A percentile compares a stretch with the other conserved stretches of the same genome.
Evolutionary conservation across 2,113 vertebrate genomes (phyloP).

Genomic region (Scomber scombrus): DNA sequence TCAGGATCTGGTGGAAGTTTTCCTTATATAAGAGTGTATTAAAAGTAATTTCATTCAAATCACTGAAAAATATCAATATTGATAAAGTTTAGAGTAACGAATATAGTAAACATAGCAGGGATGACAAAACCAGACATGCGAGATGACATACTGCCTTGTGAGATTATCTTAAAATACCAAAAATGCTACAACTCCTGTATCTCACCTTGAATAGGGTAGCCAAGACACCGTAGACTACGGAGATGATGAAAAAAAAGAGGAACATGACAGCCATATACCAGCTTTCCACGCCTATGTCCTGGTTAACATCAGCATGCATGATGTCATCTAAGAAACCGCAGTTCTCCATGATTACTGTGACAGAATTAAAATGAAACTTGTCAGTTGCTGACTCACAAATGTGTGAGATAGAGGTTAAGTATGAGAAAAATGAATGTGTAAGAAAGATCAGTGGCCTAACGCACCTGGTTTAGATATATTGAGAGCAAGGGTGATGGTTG

Average conservation of each 20-base stretch:
- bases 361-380: neutral
- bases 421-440: neutral
- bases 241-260: slow-evolving; percentile 72
- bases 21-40: neutral
- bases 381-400: neutral
- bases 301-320: slow-evolving; percentile 14
- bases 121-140: neutral
- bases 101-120: neutral
- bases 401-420: neutral
- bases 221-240: slow-evolving; percentile 68
- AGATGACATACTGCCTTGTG: neutral
- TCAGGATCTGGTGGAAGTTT: neutral
- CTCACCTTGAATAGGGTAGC: slow-evolving; percentile 79
- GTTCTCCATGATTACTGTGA: slow-evolving; percentile 51
- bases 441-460: neutral
- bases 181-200: neutral
- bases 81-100: neutral
- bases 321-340: slow-evolving; percentile 58
- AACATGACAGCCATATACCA: slow-evolving; percentile 77
- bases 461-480: slow-evolving; percentile 72
- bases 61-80: neutral
- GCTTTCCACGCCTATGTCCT: slow-evolving; percentile 62
- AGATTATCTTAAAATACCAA: neutral
- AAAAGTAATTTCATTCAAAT: neutral
- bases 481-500: slow-evolving; percentile 47